Evolutionary conservation across 37 sponge, comb jelly and placozoan genomes (phyloP), one percentile per base, ranked within the genome.

Genomic region (Amphimedon queenslandica): DNA sequence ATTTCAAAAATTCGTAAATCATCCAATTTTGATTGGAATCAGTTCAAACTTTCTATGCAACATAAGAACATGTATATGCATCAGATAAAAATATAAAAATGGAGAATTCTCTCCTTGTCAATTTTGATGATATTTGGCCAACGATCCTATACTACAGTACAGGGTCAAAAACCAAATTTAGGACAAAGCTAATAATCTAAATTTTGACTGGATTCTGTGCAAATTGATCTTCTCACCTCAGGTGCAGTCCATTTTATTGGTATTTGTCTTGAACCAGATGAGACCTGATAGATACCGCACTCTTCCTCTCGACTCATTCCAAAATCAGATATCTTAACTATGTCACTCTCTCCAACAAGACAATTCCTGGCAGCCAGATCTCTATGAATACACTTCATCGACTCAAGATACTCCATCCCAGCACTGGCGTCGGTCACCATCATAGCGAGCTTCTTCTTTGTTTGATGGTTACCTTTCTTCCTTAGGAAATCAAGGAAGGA

Each of bases 171-270:
- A n/a, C n/a, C n/a, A n/a, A n/a, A n/a, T n/a, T n/a, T n/a, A n/a
- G n/a, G n/a, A n/a, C n/a, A n/a, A n/a, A n/a, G n/a, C n/a, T n/a
- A n/a, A n/a, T n/a, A n/a, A n/a, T n/a, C n/a, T n/a, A n/a, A n/a
- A n/a, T n/a, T n/a, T n/a, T n/a, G n/a, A n/a, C n/a, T n/a, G n/a
- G n/a, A 13, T 47, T 47, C 13, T 18, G 51, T 18, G 51, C 51
- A 47, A 18, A 4, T 13, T 6, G 8, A 5, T 41, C 16, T 37
- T 51, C 81, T 30, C 23, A 86, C 90, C 72, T 90, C 91, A 30
- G 91, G 91, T 6, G 91, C 87, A 40, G 87, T 90, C 91, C 91
- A 90, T 53, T 90, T 90, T 63, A 90, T 87, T 41, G 91, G 87
- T 20, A 87, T 85, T 40, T 76, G 78, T 24, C 90, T 81, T 13